Evolutionary conservation across 2,888 invertebrate genomes (phyloP), one percentile per base, ranked within the genome.

Genomic region (Buathra laborator): DNA sequence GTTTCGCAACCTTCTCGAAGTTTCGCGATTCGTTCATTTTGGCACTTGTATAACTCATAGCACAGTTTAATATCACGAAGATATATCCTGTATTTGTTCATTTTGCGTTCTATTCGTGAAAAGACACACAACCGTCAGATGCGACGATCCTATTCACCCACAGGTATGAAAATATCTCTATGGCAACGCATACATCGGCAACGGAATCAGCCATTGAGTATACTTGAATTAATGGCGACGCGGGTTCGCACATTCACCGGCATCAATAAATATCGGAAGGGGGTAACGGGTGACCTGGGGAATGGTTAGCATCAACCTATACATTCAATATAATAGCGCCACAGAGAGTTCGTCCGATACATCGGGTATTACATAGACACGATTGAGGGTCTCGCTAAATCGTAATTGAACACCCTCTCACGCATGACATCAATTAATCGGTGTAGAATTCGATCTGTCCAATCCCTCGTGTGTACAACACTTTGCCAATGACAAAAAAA

Each of bases 371-470:
- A 75, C 75, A 78, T 51, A 62, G 62, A 37, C 79, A 44, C 84
- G 76, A 81, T 84, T 84, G 84, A 77, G 84, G 62, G 72, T 85
- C 81, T 66, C 75, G 48, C 75, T 79, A 79, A 75, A 85, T 82
- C 81, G 79, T 81, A 82, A 85, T 85, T 81, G 56, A 75, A 85
- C 81, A 77, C 79, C 62, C 77, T 67, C 62, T 75, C 59, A 59
- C 37, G 9, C 19, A 37, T 16, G 81, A 59, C 74, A 19, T 70
- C 75, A 71, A 81, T 84, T 74, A 84, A 77, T 81, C 71, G 72
- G 72, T 51, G 56, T 76, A 48, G 66, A 80, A 80, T 80, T 84
- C 67, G 67, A 81, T 37, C 51, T 48, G 16, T 43, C 66, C 71
- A 67, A 32, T 76, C 37, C 19, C 46, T n/a, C 71, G 29, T 46